Evolutionary conservation across 1,140 invertebrate species (phyloP).

Genomic region (Achatina immaculata): DNA sequence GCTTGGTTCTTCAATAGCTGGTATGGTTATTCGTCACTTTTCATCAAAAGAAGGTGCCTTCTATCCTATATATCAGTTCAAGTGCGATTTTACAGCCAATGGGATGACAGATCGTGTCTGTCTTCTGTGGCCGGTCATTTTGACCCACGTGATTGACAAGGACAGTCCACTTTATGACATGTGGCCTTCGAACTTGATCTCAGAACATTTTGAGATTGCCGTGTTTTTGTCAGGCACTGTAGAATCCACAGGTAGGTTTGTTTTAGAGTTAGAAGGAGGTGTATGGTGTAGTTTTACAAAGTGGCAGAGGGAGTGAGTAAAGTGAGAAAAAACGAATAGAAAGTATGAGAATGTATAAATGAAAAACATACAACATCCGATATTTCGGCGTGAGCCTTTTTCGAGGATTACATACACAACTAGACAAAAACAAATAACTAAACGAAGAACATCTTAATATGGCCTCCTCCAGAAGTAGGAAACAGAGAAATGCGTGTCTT

Average conservation of each 20-base stretch:
- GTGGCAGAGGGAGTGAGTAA: too few relatives aligned
- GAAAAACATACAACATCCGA: too few relatives aligned
- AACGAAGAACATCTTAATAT: too few relatives aligned
- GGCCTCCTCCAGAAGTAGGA: too few relatives aligned
- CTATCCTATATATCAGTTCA: conserved; percentile 54
- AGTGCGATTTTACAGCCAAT: conserved; percentile 79
- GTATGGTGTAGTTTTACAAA: too few relatives aligned
- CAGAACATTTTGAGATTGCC: conserved; percentile 93
- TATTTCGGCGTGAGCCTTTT: too few relatives aligned
- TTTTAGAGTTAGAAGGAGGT: too few relatives aligned
- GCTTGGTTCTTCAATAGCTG: conserved; percentile 78
- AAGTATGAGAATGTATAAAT: too few relatives aligned
- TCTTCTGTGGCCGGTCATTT: conserved; percentile 91
- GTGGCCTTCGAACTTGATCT: conserved; percentile 86
- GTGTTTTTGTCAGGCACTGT: conserved; percentile 89
- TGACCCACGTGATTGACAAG: conserved; percentile 86
- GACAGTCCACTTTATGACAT: conserved; percentile 89
- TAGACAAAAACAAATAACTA: too few relatives aligned
- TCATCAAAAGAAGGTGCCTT: conserved; percentile 56
- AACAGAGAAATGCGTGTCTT: too few relatives aligned
- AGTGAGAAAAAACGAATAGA: too few relatives aligned
- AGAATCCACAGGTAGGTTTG: conserved; percentile 64
- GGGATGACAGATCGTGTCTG: conserved; percentile 87
- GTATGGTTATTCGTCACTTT: conserved; percentile 56
- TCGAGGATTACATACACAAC: too few relatives aligned